Evolutionary conservation across 1,140 invertebrate genomes (phyloP).

Genomic region (Zeugodacus cucurbitae): DNA sequence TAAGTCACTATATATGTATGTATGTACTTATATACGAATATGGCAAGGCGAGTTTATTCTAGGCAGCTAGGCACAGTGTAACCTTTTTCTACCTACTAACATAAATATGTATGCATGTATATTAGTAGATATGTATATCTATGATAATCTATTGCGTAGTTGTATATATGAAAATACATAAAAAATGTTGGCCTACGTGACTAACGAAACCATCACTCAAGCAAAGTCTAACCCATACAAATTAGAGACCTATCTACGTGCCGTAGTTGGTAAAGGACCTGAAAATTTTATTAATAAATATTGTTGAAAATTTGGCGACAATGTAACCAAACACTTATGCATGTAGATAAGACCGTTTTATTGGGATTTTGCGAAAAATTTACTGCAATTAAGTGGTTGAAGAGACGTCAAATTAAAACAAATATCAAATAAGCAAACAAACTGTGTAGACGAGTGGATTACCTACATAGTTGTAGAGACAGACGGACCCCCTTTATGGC

Average conservation of each 20-base stretch:
- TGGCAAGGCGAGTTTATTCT: neutral
- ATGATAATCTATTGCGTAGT: neutral
- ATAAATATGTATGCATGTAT: neutral
- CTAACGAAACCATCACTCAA: neutral
- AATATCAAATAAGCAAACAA: neutral
- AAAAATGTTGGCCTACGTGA: neutral
- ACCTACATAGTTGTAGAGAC: neutral
- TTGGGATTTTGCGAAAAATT: too few species aligned
- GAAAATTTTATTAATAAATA: neutral
- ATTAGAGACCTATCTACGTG: neutral
- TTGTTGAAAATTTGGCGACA: neutral
- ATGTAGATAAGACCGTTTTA: too few species aligned
- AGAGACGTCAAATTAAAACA: neutral
- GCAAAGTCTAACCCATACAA: neutral
- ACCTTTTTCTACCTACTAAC: neutral
- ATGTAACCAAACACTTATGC: neutral
- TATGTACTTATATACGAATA: neutral
- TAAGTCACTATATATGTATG: neutral
- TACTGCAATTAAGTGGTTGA: neutral
- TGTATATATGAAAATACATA: neutral
- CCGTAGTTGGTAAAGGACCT: neutral
- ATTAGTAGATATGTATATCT: neutral
- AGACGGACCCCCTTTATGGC: neutral
- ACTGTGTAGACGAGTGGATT: neutral
- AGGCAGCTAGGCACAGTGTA: neutral